Evolutionary conservation across 2,888 invertebrate genomes (phyloP), one percentile per base, ranked within the genome.

Genomic region (Acleris sparsana): DNA sequence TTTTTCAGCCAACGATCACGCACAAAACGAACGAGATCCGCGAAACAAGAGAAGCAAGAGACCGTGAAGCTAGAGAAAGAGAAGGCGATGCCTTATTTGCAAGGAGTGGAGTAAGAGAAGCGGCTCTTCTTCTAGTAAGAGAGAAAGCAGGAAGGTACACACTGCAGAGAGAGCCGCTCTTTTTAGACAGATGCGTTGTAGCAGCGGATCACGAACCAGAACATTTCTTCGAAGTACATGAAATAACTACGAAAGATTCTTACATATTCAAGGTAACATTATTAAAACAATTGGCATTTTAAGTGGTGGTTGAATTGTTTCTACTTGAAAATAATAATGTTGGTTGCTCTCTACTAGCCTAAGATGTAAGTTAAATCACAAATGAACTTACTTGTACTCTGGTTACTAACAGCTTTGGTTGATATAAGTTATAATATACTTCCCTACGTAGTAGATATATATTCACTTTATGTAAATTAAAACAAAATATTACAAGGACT

Each of bases 211-310:
- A 97, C 67, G 98, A 98, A 76, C 96, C 96, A 84, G 97, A 97
- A 83, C 98, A 98, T 86, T 97, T 97, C 87, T 98, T 99, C 86
- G 99, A 99, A 93, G 95, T 99, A 73, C 97, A 98, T 89, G 98
- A 98, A 91, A 95, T 97, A 72, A 95, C 97, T 72, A 96, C 97
- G 69, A 98, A 97, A 91, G 98, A 98, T 86, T 97, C 98, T 65
- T 97, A 96, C 89, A 96, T 98, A 87, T 97, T 98, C 90, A 98
- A 98, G 96, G 98, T 98, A 88, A 73, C 70, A 17, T 4, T 44
- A 25, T 29, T 43, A 5, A 13, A 13, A 13, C 5, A 1, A 22
- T 7, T 17, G 0, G 11, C 6, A 25, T n/a, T 53, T 13, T 33
- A 13, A 33, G 3, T 33, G 33, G 1, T 33, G 33, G 3, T 33